Base-by-base conservation (phyloP, 2,797 vertebrate species). In the Dendrocincla tyrannina region DNA sequence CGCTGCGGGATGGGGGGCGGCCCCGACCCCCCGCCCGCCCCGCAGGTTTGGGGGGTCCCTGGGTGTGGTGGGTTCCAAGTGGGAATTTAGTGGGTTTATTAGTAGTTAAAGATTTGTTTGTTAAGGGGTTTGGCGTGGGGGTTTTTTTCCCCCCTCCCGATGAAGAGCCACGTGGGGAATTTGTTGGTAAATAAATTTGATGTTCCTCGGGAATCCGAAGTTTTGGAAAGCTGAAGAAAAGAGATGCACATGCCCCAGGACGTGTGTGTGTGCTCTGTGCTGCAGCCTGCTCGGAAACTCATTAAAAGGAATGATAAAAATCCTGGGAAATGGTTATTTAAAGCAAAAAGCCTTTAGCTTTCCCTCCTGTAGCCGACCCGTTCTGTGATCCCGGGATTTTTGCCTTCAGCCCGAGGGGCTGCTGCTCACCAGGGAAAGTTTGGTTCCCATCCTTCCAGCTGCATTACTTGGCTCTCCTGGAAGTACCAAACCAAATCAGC, bases 1-100 rank as follows among this genome's bases (percentile, higher is more conserved):
- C 18, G 53, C 20, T 23, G 53, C 8, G 37, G 27, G 39, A 27
- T 28, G 49, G 16, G 62, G 14, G n/a, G 30, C 3, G 32, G 42
- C 28, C 18, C 42, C 60, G 22, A 22, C 63, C 42, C 44, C 56
- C 55, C 5, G 11, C 42, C 19, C 35, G 4, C 25, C 44, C 4
- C 68, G 19, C 7, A 7, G 27, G 2, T 33, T 12, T 9, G n/a
- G 56, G 12, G 5, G 27, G n/a, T 47, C 41, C n/a, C 53, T 28
- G 11, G 24, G 23, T 30, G 49, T 3, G 83, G 32, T 16, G 44
- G 2, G 23, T 8, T n/a, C 13, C 8, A 0, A 0, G 11, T 3
- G 41, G 12, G 11, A 12, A 22, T 11, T 15, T 7, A 18, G 13
- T 28, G 8, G 5, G 18, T 42, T 63, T 25, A 14, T 41, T 33